Evolutionary conservation across 37 sponge, comb jelly and placozoan species (phyloP).

Genomic region (Bolinopsis microptera): DNA sequence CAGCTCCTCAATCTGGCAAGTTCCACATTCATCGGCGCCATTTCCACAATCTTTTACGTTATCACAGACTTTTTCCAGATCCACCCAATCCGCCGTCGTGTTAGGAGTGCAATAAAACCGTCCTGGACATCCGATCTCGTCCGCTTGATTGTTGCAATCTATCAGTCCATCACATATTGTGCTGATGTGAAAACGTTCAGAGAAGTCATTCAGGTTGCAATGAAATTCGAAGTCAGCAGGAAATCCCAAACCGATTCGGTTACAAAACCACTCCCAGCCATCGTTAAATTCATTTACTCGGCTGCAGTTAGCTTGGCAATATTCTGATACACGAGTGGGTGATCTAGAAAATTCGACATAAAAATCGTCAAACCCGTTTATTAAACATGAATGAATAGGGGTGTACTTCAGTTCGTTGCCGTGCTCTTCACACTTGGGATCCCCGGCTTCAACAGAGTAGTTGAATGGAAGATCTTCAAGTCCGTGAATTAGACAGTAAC

Average conservation of each 20-base stretch:
- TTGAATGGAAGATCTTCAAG: neutral
- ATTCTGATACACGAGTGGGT: neutral
- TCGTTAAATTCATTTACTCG: neutral
- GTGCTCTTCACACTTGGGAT: neutral
- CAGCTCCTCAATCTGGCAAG: neutral
- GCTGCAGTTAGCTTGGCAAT: neutral
- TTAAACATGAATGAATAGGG: neutral
- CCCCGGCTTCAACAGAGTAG: neutral
- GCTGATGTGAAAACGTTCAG: neutral
- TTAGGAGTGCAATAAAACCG: neutral
- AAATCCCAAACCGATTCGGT: neutral
- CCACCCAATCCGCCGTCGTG: neutral
- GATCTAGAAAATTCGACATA: neutral
- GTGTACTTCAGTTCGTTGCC: neutral
- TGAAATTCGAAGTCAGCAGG: neutral
- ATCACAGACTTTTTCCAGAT: neutral
- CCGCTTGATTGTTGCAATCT: neutral
- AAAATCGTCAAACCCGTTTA: neutral
- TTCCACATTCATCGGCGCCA: slow-evolving; percentile 28
- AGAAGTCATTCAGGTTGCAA: neutral
- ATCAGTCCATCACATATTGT: neutral
- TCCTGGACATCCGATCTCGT: slow-evolving; percentile 13
- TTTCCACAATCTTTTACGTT: neutral
- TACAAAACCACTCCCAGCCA: neutral
- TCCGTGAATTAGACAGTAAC: neutral